Percentiles rank a stretch among this genome's conserved stretches.
These are phyloP conservation scores for Benthosema pterotum DNA, from an alignment of 2,797 vertebrate species.

Conservation along the genomic window DNA sequence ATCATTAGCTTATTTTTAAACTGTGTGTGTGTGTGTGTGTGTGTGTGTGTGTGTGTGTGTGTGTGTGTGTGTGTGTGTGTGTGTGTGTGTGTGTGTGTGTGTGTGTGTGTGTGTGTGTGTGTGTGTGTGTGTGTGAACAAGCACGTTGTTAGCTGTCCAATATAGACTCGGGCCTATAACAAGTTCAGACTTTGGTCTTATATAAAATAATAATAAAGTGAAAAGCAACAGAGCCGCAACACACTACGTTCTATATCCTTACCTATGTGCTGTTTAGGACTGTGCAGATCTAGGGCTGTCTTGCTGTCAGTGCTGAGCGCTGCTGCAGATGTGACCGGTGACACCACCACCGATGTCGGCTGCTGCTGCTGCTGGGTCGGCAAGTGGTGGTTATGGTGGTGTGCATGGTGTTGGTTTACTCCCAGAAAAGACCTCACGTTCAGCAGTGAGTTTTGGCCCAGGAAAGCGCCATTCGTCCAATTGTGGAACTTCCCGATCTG, in stretches of 20 bases:
- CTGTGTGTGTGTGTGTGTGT: background rate
- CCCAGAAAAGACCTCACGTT: constrained; percentile 96
- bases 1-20: background rate
- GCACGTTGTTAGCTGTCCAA: too few relatives aligned
- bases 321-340: constrained; percentile 77
- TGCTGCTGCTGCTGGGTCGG: constrained; percentile 82
- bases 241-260: too few relatives aligned
- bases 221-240: too few relatives aligned
- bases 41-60: background rate
- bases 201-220: too few relatives aligned
- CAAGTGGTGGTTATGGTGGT: constrained; percentile 77
- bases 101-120: background rate
- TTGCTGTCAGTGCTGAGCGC: constrained; percentile 86
- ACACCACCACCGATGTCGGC: constrained; percentile 82
- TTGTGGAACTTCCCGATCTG: constrained; percentile 99
- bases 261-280: constrained; percentile 97
- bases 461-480: constrained; percentile 97
- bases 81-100: background rate
- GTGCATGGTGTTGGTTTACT: constrained; percentile 90
- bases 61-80: too few relatives aligned
- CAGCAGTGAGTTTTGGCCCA: constrained; percentile 94
- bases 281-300: constrained; percentile 81
- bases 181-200: too few relatives aligned
- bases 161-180: too few relatives aligned
- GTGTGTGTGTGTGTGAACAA: constrained; percentile 2